Percentiles rank a stretch among this genome's conserved stretches.
phyloP scores from a whole-genome alignment of 1,140 invertebrate species.

The Varroa destructor region DNA sequence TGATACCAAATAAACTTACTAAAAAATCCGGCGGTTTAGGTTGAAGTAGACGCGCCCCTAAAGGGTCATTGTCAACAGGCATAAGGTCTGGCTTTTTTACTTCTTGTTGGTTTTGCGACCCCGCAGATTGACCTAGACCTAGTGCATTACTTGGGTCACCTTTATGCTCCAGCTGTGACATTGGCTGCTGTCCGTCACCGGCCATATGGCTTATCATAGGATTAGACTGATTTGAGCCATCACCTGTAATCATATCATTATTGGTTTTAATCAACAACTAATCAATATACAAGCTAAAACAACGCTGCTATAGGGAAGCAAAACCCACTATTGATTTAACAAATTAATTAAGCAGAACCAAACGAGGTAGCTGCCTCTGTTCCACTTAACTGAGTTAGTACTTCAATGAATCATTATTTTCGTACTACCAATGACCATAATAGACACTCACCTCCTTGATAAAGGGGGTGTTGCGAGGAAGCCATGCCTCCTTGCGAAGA shows the following conservation, averaged over 20 bases:
- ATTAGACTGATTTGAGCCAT: conserved; percentile 20
- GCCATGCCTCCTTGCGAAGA: background rate
- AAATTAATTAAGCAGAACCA: too few species aligned
- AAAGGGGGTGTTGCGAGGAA: conserved; percentile 20
- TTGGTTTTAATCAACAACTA: too few species aligned
- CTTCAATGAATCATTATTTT: too few species aligned
- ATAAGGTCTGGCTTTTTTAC: conserved; percentile 26
- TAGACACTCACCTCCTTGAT: background rate
- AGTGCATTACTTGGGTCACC: conserved; percentile 7
- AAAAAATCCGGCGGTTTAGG: conserved; percentile 28
- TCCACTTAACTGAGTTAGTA: too few species aligned
- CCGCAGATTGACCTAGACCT: background rate
- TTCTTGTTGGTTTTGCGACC: background rate
- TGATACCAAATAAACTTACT: background rate
- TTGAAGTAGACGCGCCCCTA: conserved; percentile 21
- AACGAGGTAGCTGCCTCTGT: too few species aligned
- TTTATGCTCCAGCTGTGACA: conserved; percentile 10
- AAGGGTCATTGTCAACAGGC: conserved; percentile 23
- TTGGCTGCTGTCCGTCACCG: background rate
- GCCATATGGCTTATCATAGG: conserved; percentile 22
- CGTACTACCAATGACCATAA: too few species aligned
- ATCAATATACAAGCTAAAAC: too few species aligned
- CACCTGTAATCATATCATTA: conserved; percentile 2
- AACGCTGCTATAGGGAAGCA: too few species aligned
- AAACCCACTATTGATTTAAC: too few species aligned